Evolutionary conservation across 2,113 vertebrate species (phyloP), one percentile per base, ranked within the genome.

Genomic region (Protomyctophum bolini): DNA sequence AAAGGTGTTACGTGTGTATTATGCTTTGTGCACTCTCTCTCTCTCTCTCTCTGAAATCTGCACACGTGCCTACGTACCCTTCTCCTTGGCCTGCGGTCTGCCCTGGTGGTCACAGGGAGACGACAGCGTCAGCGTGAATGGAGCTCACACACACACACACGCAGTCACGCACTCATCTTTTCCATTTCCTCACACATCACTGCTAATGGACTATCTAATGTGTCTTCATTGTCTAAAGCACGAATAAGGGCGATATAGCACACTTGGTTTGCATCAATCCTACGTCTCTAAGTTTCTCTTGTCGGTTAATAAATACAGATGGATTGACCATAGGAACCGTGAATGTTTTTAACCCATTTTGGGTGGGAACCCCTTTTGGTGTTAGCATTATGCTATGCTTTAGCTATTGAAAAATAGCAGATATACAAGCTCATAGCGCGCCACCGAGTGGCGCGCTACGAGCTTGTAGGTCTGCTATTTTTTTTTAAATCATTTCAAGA

Each of bases 341-440:
- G 73, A 12, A 55, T 80, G 56, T 80, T 52, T 68, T 66, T 51
- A n/a, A n/a, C n/a, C n/a, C n/a, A n/a, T n/a, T n/a, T n/a, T n/a
- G n/a, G n/a, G n/a, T n/a, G n/a, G n/a, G n/a, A n/a, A n/a, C n/a
- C n/a, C n/a, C n/a, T n/a, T n/a, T n/a, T n/a, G n/a, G n/a, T n/a
- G n/a, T n/a, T n/a, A n/a, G n/a, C n/a, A n/a, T n/a, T n/a, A n/a
- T n/a, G n/a, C n/a, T n/a, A n/a, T n/a, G n/a, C n/a, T n/a, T n/a
- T n/a, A n/a, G n/a, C n/a, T n/a, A n/a, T n/a, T n/a, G n/a, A n/a
- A n/a, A n/a, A n/a, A n/a, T n/a, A n/a, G n/a, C n/a, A n/a, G n/a
- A n/a, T n/a, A n/a, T n/a, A n/a, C n/a, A n/a, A n/a, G n/a, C n/a
- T n/a, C n/a, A n/a, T n/a, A n/a, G n/a, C n/a, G n/a, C n/a, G n/a